Evolutionary conservation across 1,140 invertebrate species (phyloP), one percentile per base, ranked within the genome.

Genomic region (Brachionus asplanchnoidis): DNA sequence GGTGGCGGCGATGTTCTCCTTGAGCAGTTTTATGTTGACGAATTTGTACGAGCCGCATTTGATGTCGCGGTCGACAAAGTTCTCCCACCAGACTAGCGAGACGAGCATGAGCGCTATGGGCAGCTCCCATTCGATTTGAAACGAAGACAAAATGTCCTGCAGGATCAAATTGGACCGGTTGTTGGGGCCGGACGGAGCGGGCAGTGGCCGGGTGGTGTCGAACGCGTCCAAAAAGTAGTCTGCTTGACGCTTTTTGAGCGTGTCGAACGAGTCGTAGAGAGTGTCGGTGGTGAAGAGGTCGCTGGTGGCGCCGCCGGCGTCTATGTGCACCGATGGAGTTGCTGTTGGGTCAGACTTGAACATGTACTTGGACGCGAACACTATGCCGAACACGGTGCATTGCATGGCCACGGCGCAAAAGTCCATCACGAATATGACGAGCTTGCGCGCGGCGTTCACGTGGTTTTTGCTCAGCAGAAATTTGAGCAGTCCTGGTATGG

Each of bases 41-140:
- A 36, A 40, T 46, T 77, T 84, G n/a, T 23, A 68, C 14, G 50
- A 32, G 60, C 88, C 87, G 87, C 40, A 88, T 66, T 36, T 84
- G 50, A 65, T 87, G 53, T 80, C 87, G 85, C 92, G 92, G 32
- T 94, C 94, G 0, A 96, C 94, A 87, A 95, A 98, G 90, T 98
- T 98, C 90, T 98, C 96, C 96, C 96, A 98, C 94, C 95, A 98
- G 28, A 95, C 94, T 36, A 95, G 92, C 3, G 95, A 97, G 53
- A 96, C 93, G 56, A 96, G 92, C 46, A 97, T 89, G 7, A 95
- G 91, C 0, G 95, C 91, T 0, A 95, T 89, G 0, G 96, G 95
- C 79, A 97, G 94, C 7, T 95, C 91, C 94, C 83, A 85, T 79
- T 73, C 42, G 12, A 66, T 79, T 42, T 60, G 53, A 44, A 78